Evolutionary conservation across 92 coral and sea anemone genomes (phyloP).

Genomic region (Epizoanthus ramosus): DNA sequence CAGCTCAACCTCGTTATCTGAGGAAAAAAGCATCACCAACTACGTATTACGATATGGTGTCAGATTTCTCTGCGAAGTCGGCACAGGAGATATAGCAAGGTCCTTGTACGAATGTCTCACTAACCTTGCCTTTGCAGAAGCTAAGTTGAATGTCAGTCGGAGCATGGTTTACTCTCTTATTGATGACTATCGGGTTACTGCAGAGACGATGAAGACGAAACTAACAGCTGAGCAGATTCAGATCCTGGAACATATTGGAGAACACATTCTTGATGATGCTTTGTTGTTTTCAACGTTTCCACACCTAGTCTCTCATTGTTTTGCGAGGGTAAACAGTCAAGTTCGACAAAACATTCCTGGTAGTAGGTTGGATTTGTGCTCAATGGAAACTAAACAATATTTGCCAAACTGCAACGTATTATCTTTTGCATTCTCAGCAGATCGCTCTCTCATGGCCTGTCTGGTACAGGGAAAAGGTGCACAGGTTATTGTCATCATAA

Average conservation of each 20-base stretch:
- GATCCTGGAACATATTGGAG: neutral
- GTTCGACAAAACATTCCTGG: neutral
- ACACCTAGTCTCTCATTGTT: neutral
- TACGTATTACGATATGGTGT: conserved; percentile 3
- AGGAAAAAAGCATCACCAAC: neutral
- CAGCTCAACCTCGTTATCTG: neutral
- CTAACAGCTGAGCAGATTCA: neutral
- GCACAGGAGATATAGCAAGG: neutral
- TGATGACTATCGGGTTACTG: conserved; percentile 1
- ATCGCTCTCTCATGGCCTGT: neutral
- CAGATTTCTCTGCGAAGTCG: neutral
- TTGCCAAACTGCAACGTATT: neutral
- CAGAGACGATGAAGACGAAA: neutral
- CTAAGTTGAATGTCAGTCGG: neutral
- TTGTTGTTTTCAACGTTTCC: conserved; percentile 17
- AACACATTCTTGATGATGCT: neutral
- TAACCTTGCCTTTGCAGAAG: conserved; percentile 22
- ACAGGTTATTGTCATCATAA: neutral
- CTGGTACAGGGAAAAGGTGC: neutral
- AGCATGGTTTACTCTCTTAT: conserved; percentile 3
- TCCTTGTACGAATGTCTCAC: conserved; percentile 20
- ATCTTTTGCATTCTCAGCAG: neutral
- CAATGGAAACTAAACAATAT: no score
- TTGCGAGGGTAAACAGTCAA: neutral
- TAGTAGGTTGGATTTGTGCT: neutral